Conservation (phyloP, 1,140 invertebrate species). For the Euura saliciscinereae region DNA sequence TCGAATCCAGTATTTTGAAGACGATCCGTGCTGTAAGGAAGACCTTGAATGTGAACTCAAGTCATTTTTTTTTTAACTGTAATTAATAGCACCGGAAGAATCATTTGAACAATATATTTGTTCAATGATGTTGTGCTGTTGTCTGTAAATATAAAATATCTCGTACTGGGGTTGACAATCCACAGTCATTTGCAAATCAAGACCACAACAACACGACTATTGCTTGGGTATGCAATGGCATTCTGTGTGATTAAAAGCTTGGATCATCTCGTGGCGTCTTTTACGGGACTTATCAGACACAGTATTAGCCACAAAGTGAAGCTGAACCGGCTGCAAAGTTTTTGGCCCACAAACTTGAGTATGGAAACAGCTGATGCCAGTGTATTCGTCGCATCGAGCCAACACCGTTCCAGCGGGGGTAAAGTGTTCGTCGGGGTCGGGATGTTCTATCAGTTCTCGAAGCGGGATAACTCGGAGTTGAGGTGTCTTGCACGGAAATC, state of each 20-base stretch:
- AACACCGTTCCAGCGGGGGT: conserved; percentile 53
- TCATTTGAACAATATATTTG: no score
- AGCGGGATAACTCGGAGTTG: conserved; percentile 48
- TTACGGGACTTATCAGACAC: conserved; percentile 46
- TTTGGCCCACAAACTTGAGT: conserved; percentile 46
- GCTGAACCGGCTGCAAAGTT: conserved; percentile 46
- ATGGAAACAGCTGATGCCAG: conserved; percentile 48
- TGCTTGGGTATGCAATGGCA: conserved; percentile 38
- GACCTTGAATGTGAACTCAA: no score
- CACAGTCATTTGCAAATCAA: no score
- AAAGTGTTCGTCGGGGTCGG: conserved; percentile 48
- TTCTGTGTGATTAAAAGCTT: conserved; percentile 46
- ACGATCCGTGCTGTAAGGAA: no score
- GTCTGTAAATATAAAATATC: no score
- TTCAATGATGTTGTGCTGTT: no score
- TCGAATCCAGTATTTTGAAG: no score
- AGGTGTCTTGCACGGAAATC: conserved; percentile 39
- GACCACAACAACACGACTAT: no score
- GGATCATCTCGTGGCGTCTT: conserved; percentile 50
- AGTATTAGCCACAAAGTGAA: conserved; percentile 53
- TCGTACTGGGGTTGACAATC: no score
- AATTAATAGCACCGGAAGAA: no score
- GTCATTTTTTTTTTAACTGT: no score
- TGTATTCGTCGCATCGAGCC: conserved; percentile 43
- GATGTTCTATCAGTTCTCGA: conserved; percentile 45